Evolutionary conservation across 2,113 vertebrate genomes (phyloP).

Genomic region (Melanocharis versteri): DNA sequence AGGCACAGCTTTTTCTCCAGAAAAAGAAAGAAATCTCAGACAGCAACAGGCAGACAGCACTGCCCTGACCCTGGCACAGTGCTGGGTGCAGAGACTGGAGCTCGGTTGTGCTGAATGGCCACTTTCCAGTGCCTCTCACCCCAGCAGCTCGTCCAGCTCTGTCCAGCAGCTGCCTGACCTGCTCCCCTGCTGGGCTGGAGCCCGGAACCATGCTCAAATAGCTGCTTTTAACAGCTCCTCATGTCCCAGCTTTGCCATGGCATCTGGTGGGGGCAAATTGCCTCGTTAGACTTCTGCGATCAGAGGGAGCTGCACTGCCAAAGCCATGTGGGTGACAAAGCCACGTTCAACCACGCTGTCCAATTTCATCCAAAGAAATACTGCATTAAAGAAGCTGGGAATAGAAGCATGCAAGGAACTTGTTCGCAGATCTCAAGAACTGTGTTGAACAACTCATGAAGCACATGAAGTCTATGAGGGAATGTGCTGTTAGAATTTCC

Average conservation of each 20-base stretch:
- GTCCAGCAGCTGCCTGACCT: not conserved
- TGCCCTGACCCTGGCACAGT: fast-evolving
- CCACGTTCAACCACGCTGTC: fast-evolving
- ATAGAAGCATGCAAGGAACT: not conserved
- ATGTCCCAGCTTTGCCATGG: not conserved
- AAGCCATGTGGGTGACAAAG: not conserved
- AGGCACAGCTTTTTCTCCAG: not conserved
- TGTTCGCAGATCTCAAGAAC: not conserved
- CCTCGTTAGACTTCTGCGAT: not conserved
- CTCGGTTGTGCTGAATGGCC: not conserved
- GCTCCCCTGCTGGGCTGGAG: not conserved
- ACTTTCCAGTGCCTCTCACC: not conserved
- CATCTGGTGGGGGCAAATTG: not conserved
- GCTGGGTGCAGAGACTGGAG: not conserved
- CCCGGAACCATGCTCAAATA: not conserved
- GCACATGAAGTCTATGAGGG: not conserved
- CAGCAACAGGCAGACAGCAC: fast-evolving
- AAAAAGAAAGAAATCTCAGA: not conserved
- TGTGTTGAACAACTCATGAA: not conserved
- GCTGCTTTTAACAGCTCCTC: not conserved
- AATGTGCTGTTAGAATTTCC: not conserved
- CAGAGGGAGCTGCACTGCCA: not conserved
- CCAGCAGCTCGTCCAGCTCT: not conserved
- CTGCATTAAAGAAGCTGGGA: not conserved
- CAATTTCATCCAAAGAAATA: not conserved